A percentile compares a stretch with the other conserved stretches of the same genome.
phyloP scores from a whole-genome alignment of 2,797 vertebrate species.

The Sebastes steindachneri region DNA sequence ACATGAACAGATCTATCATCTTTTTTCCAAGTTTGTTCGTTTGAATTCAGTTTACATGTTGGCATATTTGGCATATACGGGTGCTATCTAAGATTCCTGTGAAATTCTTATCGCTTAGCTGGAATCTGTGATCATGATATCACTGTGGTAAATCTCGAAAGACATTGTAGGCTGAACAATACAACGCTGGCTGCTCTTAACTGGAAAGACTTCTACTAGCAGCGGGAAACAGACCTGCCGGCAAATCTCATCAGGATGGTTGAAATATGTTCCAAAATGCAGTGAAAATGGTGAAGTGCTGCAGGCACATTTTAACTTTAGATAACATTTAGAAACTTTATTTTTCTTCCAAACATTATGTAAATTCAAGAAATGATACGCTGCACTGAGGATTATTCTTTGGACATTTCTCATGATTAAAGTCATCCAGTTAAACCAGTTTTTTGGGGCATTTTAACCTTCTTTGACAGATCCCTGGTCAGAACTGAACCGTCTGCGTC shows the following conservation, averaged over 20 bases:
- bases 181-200: background rate
- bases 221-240: background rate
- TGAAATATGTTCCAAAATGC: background rate
- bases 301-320: background rate
- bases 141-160: slow-evolving; percentile 56
- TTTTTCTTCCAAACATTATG: background rate
- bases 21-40: background rate
- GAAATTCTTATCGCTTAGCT: background rate
- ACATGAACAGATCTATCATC: background rate
- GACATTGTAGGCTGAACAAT: background rate
- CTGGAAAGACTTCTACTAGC: slow-evolving; percentile 1
- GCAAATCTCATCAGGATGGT: background rate
- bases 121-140: background rate
- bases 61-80: background rate
- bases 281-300: background rate
- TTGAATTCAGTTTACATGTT: background rate
- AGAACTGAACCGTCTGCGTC: background rate
- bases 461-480: background rate
- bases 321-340: background rate
- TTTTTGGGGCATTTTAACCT: background rate
- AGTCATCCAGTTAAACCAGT: background rate
- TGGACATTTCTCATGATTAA: background rate
- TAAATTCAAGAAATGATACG: background rate
- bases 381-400: background rate
- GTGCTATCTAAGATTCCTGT: background rate